Evolutionary conservation across 1,140 invertebrate species (phyloP).

Genomic region (Drosophila seguyi): DNA sequence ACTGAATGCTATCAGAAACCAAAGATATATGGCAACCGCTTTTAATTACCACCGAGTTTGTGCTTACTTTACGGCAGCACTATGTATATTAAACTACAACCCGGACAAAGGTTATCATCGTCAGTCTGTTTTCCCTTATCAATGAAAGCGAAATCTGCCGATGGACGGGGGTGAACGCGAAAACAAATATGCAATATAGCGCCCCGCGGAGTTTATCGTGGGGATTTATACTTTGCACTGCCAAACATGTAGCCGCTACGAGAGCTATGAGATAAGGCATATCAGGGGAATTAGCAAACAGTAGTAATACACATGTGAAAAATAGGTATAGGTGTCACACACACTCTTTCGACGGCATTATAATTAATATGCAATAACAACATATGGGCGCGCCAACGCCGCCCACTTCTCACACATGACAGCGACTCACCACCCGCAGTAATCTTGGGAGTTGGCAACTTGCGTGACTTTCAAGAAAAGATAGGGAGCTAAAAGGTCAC

Average conservation of each 20-base stretch:
- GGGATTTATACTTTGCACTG: conserved; percentile 45
- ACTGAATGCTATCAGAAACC: background rate
- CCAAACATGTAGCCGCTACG: conserved; percentile 14
- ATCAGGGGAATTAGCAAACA: conserved; percentile 48
- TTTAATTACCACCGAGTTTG: background rate
- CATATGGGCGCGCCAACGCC: conserved; percentile 13
- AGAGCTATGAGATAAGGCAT: conserved; percentile 52
- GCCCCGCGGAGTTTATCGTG: conserved; percentile 36
- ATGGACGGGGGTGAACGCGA: conserved; percentile 1
- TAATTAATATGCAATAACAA: conserved; percentile 48
- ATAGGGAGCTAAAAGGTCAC: conserved; percentile 3
- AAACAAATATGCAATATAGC: conserved; percentile 28
- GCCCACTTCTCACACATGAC: conserved; percentile 39
- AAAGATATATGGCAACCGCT: background rate
- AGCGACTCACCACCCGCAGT: background rate
- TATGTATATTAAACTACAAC: conserved; percentile 39
- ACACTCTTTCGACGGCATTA: conserved; percentile 10
- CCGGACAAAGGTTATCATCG: conserved; percentile 47
- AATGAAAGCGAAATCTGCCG: conserved; percentile 46
- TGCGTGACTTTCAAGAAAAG: conserved; percentile 27
- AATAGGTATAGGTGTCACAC: background rate
- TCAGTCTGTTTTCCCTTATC: conserved; percentile 41
- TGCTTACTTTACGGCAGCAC: conserved; percentile 25
- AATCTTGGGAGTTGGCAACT: conserved; percentile 16
- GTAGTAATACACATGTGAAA: conserved; percentile 10